These are phyloP conservation scores for Sarcophaga rosellei DNA, from an alignment of 2,888 invertebrate genomes.

Conservation along the genomic window DNA sequence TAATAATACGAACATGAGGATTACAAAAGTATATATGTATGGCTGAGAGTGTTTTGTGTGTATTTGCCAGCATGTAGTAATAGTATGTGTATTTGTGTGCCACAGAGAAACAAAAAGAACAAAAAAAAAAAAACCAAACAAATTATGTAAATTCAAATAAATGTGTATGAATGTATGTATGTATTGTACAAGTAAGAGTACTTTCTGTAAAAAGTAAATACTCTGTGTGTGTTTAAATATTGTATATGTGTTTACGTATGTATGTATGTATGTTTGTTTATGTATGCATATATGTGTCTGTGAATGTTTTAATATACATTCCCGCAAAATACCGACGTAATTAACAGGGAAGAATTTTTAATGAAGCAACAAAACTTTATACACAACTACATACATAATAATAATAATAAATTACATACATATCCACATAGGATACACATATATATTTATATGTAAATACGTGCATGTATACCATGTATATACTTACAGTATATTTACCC, in stretches of 20 bases:
- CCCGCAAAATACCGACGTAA: slow-evolving; percentile 50
- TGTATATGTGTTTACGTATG: not conserved
- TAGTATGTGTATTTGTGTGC: no score
- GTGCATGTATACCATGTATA: not conserved
- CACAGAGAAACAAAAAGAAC: no score
- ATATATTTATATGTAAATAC: not conserved
- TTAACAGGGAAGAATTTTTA: slow-evolving; percentile 57
- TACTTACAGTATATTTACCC: not conserved
- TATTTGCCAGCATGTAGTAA: no score
- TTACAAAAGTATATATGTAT: not conserved
- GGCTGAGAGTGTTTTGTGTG: not conserved
- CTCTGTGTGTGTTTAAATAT: not conserved
- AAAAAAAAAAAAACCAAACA: no score
- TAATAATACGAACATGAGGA: slow-evolving; percentile 30
- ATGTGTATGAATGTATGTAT: no score
- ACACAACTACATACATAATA: not conserved
- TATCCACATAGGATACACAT: slow-evolving; percentile 4
- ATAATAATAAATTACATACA: not conserved
- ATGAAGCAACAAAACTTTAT: slow-evolving; percentile 50
- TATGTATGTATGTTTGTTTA: not conserved
- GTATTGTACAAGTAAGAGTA: not conserved
- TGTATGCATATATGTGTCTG: not conserved
- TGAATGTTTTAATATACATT: slow-evolving; percentile 22
- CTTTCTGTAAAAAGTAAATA: no score
- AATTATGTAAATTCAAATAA: no score